A percentile compares a stretch with the other conserved stretches of the same genome.
These are phyloP conservation scores for Aspiorhynchus laticeps DNA, from an alignment of 2,113 vertebrate genomes.

Conservation along the genomic window DNA sequence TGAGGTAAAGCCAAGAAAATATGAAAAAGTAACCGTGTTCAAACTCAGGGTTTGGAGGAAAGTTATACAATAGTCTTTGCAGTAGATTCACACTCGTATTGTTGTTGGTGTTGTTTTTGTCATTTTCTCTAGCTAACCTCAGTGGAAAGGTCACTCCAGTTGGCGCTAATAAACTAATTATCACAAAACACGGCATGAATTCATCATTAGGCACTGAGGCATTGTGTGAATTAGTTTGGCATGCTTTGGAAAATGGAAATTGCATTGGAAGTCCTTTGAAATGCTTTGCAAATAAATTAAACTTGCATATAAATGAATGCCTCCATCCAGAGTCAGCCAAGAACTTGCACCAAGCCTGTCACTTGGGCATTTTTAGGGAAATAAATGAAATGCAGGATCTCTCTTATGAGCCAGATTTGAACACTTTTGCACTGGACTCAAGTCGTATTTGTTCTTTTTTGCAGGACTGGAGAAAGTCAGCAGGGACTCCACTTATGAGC, in stretches of 20 bases:
- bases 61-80: neutral
- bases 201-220: slow-evolving; percentile 3
- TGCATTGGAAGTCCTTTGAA: neutral
- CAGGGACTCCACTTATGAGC: slow-evolving; percentile 91
- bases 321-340: neutral
- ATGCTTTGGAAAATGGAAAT: neutral
- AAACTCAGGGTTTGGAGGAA: neutral
- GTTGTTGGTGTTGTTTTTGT: slow-evolving; percentile 8
- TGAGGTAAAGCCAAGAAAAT: neutral
- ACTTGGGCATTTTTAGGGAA: neutral
- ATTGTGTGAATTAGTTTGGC: slow-evolving; percentile 27
- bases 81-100: neutral
- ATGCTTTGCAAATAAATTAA: slow-evolving; percentile 15
- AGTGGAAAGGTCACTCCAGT: slow-evolving; percentile 1
- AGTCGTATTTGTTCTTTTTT: slow-evolving; percentile 26
- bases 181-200: neutral
- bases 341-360: neutral
- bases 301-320: slow-evolving; percentile 15
- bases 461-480: slow-evolving; percentile 92
- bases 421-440: neutral
- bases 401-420: neutral
- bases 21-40: neutral
- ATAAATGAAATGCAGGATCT: neutral
- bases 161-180: slow-evolving; percentile 20
- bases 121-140: slow-evolving; percentile 16